A percentile compares a stretch with the other conserved stretches of the same genome.
phyloP scores from a whole-genome alignment of 2,797 vertebrate genomes.

The Sparus aurata region DNA sequence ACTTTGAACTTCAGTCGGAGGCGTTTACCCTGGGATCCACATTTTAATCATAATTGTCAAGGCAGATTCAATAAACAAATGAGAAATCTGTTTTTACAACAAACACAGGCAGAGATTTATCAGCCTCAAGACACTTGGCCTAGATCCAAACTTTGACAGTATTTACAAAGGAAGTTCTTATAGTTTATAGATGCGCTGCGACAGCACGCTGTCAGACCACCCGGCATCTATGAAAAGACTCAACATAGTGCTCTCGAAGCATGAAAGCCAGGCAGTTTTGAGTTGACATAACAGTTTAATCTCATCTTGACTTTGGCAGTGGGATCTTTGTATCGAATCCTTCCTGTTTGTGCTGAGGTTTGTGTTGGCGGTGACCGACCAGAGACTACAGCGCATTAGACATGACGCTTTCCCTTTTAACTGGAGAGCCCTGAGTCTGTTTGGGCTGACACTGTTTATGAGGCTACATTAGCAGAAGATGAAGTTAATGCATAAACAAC shows the following conservation, averaged over 20 bases:
- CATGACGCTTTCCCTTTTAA: conserved; percentile 49
- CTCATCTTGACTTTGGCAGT: conserved; percentile 40
- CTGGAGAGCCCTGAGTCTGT: conserved; percentile 39
- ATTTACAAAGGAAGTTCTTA: conserved; percentile 52
- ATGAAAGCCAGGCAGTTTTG: conserved; percentile 25
- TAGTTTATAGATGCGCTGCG: conserved; percentile 43
- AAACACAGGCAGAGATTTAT: conserved; percentile 40
- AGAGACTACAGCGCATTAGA: conserved; percentile 48
- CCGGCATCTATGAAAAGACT: conserved; percentile 47
- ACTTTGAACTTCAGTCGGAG: conserved; percentile 40
- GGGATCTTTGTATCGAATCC: conserved; percentile 36
- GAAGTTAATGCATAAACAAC: conserved; percentile 45
- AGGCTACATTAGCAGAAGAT: conserved; percentile 48
- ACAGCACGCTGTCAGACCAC: conserved; percentile 60
- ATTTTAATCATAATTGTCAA: conserved; percentile 23
- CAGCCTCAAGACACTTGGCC: conserved; percentile 66
- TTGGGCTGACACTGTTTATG: conserved; percentile 38
- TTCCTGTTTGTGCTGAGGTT: conserved; percentile 66
- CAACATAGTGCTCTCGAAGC: conserved; percentile 35
- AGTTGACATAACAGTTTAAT: conserved; percentile 51
- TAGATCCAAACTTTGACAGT: conserved; percentile 70
- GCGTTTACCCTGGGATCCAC: conserved; percentile 38
- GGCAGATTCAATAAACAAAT: conserved; percentile 58
- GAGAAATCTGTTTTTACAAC: conserved; percentile 52
- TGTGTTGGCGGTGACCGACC: conserved; percentile 46